A percentile compares a stretch with the other conserved stretches of the same genome.
phyloP scores from a whole-genome alignment of 2,888 invertebrate species.

The Ernsta delagoae region DNA sequence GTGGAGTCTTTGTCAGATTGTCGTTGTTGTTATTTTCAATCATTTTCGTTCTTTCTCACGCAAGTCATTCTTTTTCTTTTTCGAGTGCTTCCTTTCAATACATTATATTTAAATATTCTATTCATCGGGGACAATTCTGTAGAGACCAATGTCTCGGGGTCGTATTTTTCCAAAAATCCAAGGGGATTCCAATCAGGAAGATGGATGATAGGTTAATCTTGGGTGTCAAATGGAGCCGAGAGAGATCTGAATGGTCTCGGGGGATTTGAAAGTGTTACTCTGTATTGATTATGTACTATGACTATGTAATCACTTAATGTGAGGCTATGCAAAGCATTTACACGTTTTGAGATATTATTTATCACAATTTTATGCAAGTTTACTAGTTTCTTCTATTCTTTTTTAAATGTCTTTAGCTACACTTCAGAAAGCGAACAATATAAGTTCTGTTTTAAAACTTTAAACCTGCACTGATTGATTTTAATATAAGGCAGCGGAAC shows the following conservation, averaged over 20 bases:
- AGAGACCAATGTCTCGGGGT: conserved; percentile 15
- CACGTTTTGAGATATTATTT: too few relatives aligned
- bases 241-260: conserved; percentile 20
- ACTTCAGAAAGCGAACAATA: background rate
- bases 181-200: conserved; percentile 45
- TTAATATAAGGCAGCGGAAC: background rate
- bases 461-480: background rate
- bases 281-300: conserved; percentile 19
- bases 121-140: conserved; percentile 16
- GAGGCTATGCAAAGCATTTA: background rate
- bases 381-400: too few relatives aligned
- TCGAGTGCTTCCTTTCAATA: conserved; percentile 2
- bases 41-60: background rate
- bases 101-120: conserved; percentile 17
- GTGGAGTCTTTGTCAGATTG: background rate
- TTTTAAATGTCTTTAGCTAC: too few relatives aligned
- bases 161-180: conserved; percentile 40
- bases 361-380: too few relatives aligned
- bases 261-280: conserved; percentile 24
- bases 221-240: conserved; percentile 12
- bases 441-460: background rate
- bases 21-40: background rate
- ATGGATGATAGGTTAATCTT: conserved; percentile 48
- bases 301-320: background rate
- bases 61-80: background rate